Evolutionary conservation across 2,888 invertebrate species (phyloP), one percentile per base, ranked within the genome.

Genomic region (Tetragonisca angustula): DNA sequence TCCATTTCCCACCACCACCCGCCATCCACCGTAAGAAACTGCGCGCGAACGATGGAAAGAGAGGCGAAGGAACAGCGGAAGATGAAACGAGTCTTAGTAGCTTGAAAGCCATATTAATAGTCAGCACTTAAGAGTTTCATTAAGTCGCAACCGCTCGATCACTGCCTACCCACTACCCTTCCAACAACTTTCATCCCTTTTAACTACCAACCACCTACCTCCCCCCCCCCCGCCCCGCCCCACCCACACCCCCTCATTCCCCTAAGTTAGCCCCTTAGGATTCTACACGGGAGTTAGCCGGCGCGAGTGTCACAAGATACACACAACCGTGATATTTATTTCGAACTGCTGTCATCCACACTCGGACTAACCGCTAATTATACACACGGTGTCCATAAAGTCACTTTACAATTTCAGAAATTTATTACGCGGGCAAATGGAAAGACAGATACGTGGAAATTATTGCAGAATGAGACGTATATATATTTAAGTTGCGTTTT

Each of bases 61-160:
- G 73, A 71, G 43, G 24, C 13, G 79, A 62, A 9, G 64, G 36
- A 64, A 64, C 56, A 27, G 69, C 43, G 49, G 73, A 74, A 79
- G 76, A 74, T 61, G 80, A 79, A 82, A 79, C 86, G 81, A 82
- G 87, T 87, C 86, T 77, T 68, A 84, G 88, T 86, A 90, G 91
- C 92, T 91, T 88, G 91, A 90, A 93, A 93, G 92, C 93, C 92
- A 92, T 94, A 94, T 94, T 93, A 93, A 94, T 94, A 93, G 94
- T 92, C 91, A 91, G 91, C 91, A 92, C 93, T 94, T 92, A 92
- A 92, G 93, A 93, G 93, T 93, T 94, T 94, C 93, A 94, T 94
- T 94, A 94, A 94, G 94, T 93, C 90, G 91, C 92, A 90, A 91
- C 90, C 92, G 91, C 92, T 92, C 93, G 93, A 93, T 93, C 93